Evolutionary conservation across 2,797 vertebrate genomes (phyloP).

Genomic region (Micropoecilia bifurca): DNA sequence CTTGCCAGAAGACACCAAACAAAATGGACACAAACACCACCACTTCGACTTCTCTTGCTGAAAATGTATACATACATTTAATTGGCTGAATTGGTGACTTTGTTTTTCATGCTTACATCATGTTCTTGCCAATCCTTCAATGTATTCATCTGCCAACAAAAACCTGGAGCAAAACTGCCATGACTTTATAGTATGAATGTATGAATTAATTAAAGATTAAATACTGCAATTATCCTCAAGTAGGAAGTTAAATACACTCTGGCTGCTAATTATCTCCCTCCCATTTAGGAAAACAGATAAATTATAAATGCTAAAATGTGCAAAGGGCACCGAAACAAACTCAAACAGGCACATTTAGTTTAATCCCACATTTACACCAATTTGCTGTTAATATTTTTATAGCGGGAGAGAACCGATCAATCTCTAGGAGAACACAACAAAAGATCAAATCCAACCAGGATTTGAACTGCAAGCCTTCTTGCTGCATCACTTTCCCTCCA

Average conservation of each 20-base stretch:
- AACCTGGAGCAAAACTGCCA: background rate
- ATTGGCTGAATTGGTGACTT: background rate
- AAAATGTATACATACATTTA: background rate
- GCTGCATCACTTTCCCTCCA: background rate
- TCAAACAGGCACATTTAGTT: background rate
- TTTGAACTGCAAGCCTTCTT: background rate
- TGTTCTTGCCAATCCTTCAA: background rate
- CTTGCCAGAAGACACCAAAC: background rate
- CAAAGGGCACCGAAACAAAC: background rate
- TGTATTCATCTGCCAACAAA: background rate
- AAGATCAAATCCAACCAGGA: background rate
- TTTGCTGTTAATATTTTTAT: background rate
- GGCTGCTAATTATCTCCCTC: background rate
- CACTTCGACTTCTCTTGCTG: background rate
- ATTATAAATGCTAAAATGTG: background rate
- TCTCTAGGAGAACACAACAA: background rate
- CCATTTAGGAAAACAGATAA: background rate
- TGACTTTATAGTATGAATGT: background rate
- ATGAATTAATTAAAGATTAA: background rate
- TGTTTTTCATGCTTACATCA: background rate
- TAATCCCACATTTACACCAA: background rate
- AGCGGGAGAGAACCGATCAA: background rate
- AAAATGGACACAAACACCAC: background rate
- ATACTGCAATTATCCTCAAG: background rate
- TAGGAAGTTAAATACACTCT: background rate